These are phyloP conservation scores for Drepanosiphum platanoidis DNA, from an alignment of 2,888 invertebrate species.

Conservation along the genomic window DNA sequence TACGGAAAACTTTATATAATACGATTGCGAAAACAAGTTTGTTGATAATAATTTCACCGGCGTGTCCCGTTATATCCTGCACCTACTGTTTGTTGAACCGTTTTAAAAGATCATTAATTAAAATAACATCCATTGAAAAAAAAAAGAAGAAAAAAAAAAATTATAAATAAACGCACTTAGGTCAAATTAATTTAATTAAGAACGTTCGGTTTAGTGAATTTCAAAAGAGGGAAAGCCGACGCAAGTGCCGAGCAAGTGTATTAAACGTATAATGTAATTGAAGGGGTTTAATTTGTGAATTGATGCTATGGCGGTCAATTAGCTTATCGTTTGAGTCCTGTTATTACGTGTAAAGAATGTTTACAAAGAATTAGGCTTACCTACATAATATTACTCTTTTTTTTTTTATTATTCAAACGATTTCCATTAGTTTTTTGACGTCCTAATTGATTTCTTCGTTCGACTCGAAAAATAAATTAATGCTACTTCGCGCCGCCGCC, in stretches of 20 bases:
- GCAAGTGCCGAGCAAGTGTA: not conserved
- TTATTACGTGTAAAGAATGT: not conserved
- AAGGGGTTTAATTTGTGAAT: constrained; percentile 24
- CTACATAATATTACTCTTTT: not conserved
- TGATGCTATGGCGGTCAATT: not conserved
- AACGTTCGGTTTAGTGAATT: not conserved
- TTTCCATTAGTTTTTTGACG: not conserved
- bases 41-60: not conserved
- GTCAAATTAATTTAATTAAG: not conserved
- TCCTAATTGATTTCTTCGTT: too few relatives aligned
- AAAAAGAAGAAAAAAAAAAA: not conserved
- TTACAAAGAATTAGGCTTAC: not conserved
- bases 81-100: not conserved
- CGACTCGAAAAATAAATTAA: not conserved
- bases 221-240: not conserved
- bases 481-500: too few relatives aligned
- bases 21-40: not conserved
- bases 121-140: not conserved
- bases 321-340: not conserved
- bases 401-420: not conserved
- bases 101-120: not conserved
- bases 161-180: not conserved
- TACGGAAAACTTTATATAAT: not conserved
- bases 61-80: not conserved
- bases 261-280: not conserved